phyloP scores from a whole-genome alignment of 2,797 vertebrate genomes.

The Sylvilagus floridanus region DNA sequence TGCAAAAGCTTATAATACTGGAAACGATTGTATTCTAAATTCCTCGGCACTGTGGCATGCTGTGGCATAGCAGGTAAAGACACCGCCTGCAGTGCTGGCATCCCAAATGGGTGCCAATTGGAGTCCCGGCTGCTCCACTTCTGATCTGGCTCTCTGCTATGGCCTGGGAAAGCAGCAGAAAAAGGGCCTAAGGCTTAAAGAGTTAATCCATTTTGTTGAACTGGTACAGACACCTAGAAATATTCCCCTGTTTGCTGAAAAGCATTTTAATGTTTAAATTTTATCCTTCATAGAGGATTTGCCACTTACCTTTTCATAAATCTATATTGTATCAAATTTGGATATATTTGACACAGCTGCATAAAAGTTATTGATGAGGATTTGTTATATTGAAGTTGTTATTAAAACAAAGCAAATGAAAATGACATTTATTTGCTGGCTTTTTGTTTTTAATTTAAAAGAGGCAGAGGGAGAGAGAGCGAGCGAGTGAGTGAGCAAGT shows the following conservation, averaged over 20 bases:
- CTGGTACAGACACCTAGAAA: neutral
- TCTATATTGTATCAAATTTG: constrained; percentile 48
- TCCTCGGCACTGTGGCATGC: neutral
- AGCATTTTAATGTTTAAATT: neutral
- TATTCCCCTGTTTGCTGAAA: neutral
- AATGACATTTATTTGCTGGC: neutral
- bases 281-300: neutral
- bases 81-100: no score
- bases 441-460: no score
- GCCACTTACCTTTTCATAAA: constrained; percentile 53
- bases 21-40: constrained; percentile 48
- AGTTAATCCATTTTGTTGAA: no score
- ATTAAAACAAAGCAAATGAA: neutral
- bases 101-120: no score
- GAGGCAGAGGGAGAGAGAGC: no score
- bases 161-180: no score
- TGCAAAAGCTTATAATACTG: neutral
- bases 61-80: no score
- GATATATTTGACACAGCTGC: constrained; percentile 51
- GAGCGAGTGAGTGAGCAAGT: no score
- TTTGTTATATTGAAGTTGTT: constrained; percentile 10
- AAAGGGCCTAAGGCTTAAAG: no score
- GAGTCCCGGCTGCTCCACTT: no score
- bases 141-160: no score
- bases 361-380: neutral